phyloP scores from a whole-genome alignment of 2,888 invertebrate genomes.

The Crocallis elinguaria region DNA sequence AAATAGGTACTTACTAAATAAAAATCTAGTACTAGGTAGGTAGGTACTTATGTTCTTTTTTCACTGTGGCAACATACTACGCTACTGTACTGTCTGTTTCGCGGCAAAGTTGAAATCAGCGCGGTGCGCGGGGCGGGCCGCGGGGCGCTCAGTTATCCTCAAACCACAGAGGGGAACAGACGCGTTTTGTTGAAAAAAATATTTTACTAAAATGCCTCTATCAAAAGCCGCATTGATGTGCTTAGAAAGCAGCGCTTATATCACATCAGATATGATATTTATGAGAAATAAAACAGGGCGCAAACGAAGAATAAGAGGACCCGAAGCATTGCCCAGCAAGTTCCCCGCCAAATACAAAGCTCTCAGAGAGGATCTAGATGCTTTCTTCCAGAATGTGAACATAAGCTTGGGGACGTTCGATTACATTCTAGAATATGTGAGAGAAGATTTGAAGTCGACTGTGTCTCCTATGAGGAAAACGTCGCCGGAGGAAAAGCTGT shows the following conservation, averaged over 20 bases:
- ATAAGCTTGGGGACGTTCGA: constrained; percentile 29
- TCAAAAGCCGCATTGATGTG: constrained; percentile 29
- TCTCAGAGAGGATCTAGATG: constrained; percentile 14
- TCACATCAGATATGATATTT: constrained; percentile 27
- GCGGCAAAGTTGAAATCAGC: neutral
- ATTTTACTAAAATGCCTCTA: constrained; percentile 23
- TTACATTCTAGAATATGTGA: constrained; percentile 31
- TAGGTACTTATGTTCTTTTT: too few species aligned
- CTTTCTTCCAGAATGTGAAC: constrained; percentile 25
- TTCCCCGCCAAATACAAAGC: constrained; percentile 10
- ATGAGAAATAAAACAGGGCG: constrained; percentile 13
- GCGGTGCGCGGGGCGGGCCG: neutral
- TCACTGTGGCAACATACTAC: too few species aligned
- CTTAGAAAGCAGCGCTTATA: constrained; percentile 25
- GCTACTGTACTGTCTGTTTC: too few species aligned
- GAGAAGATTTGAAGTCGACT: constrained; percentile 11
- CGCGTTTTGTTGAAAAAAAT: neutral
- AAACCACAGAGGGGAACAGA: constrained; percentile 3
- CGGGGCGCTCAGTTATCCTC: constrained; percentile 5
- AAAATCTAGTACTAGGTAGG: too few species aligned
- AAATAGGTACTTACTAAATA: too few species aligned
- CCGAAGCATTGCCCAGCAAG: constrained; percentile 4
- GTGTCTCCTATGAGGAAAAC: constrained; percentile 12
- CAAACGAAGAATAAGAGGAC: constrained; percentile 3
- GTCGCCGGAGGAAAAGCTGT: constrained; percentile 30